phyloP scores from a whole-genome alignment of 2,888 invertebrate genomes.

The Drosophila fungiperda region DNA sequence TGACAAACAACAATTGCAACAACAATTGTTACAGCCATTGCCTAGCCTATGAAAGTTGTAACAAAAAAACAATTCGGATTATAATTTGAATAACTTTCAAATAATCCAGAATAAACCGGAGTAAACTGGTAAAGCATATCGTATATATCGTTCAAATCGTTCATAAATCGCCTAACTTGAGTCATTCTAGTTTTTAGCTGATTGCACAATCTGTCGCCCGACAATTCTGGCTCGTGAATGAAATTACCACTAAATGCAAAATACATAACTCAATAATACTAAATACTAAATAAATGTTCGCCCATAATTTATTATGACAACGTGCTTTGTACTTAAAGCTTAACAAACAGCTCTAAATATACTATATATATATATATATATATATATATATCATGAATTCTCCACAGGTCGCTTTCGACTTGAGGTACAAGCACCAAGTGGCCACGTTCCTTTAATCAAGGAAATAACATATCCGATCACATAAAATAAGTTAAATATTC shows the following conservation, averaged over 20 bases:
- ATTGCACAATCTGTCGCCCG: conserved; percentile 9
- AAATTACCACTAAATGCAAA: conserved; percentile 15
- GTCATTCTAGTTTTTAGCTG: neutral
- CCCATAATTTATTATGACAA: conserved; percentile 36
- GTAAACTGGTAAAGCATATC: neutral
- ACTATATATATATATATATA: neutral
- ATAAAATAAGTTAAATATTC: neutral
- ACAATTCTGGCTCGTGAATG: neutral
- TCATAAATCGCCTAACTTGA: neutral
- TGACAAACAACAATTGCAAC: conserved; percentile 14
- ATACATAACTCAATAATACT: conserved; percentile 5
- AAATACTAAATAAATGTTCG: conserved; percentile 16
- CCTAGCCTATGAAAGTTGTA: neutral
- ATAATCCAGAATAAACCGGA: neutral
- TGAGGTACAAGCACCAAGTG: neutral
- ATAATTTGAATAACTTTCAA: neutral
- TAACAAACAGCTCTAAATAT: neutral
- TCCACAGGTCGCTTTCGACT: neutral
- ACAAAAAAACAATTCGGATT: neutral
- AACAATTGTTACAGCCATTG: conserved; percentile 9
- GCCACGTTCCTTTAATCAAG: neutral
- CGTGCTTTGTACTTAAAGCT: conserved; percentile 25
- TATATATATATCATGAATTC: conserved; percentile 13
- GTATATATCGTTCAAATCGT: neutral
- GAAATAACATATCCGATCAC: neutral